Base-by-base conservation (phyloP, 2,113 vertebrate species). In the Pipra filicauda region DNA sequence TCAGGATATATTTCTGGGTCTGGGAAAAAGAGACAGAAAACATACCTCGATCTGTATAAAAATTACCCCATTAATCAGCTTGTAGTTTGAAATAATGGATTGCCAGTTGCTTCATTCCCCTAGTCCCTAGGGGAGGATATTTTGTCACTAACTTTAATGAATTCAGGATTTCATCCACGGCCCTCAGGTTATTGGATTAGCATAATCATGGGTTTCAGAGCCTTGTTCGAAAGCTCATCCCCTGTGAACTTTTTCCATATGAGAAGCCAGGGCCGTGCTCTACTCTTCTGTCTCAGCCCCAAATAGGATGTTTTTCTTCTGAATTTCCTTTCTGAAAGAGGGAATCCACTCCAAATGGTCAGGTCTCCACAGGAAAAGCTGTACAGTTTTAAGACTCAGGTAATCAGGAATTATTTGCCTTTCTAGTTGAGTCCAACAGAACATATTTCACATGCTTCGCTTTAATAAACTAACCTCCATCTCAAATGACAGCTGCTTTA, bases 151-250 rank as follows among this genome's bases (percentile, higher is more conserved):
- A 91, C 58, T 94, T 94, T 94, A 96, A 96, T 95, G 94, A 94
- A 96, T 94, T 97, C 94, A 94, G 92, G 91, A 96, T 93, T 97
- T 97, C 85, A 96, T 95, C 92, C 92, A 76, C 39, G 51, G 94
- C 88, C 88, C 93, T 73, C 74, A 31, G 90, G 88, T 94, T 95
- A 97, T 48, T 95, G 92, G 90, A 96, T 97, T 97, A 94, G 88
- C 94, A 93, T 94, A 91, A 94, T 94, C 92, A 85, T 23, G 44
- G 52, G 4, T 88, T 94, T 91, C 88, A 94, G 82, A 82, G 70
- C 66, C 78, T 78, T 71, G 26, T 78, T 85, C 0, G 2, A 85
- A 87, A 89, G 65, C 91, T 88, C 67, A 91, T 85, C 67, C 89
- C 46, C 59, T 79, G 44, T 79, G 88, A 95, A 91, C 93, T 88